These are phyloP conservation scores for Ernsta delagoae DNA, from an alignment of 2,888 invertebrate species.

Conservation along the genomic window DNA sequence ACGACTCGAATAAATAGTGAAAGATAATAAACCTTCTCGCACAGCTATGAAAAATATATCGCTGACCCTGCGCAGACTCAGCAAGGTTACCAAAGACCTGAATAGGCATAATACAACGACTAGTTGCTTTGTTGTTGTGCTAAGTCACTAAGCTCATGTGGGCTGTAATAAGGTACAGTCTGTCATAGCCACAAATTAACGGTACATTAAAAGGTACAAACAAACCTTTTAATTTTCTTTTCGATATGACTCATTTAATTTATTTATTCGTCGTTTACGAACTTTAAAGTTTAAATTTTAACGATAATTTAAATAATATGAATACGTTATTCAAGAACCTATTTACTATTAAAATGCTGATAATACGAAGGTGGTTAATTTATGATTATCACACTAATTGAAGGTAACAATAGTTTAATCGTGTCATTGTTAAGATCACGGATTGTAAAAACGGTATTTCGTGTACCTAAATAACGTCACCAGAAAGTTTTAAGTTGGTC, in stretches of 20 bases:
- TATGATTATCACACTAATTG: neutral
- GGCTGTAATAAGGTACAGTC: neutral
- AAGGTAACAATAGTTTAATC: neutral
- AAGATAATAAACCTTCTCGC: neutral
- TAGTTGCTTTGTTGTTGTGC: conserved; percentile 15
- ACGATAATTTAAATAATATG: too few relatives aligned
- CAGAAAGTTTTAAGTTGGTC: conserved; percentile 37
- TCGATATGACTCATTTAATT: too few relatives aligned
- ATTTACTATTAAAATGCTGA: too few relatives aligned
- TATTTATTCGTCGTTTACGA: too few relatives aligned
- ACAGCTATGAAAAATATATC: conserved; percentile 19
- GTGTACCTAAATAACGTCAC: too few relatives aligned
- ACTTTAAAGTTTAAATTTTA: too few relatives aligned
- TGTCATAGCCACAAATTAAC: neutral
- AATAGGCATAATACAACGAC: conserved; percentile 6
- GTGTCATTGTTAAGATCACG: neutral
- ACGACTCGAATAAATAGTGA: neutral
- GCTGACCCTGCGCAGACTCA: conserved; percentile 20
- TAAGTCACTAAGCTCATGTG: too few relatives aligned
- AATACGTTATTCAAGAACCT: too few relatives aligned
- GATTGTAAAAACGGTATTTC: conserved; percentile 14
- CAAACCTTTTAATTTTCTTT: too few relatives aligned
- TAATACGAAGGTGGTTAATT: too few relatives aligned
- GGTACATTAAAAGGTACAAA: too few relatives aligned
- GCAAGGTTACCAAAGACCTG: conserved; percentile 19